Evolutionary conservation across 2,797 vertebrate genomes (phyloP).

Genomic region (Cichlasoma orientale): DNA sequence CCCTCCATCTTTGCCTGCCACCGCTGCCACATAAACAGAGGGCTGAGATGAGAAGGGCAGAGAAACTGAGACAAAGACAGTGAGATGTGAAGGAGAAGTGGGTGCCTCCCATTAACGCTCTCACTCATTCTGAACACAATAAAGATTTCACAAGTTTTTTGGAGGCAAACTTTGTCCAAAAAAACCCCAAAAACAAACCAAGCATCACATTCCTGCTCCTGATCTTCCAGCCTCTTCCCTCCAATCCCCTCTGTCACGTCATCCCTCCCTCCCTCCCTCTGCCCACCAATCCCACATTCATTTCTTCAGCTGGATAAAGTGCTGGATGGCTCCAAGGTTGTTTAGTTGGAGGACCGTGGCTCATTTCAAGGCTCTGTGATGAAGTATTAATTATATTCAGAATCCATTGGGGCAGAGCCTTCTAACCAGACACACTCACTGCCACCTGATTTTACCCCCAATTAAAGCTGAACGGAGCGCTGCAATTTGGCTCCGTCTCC

Average conservation of each 20-base stretch:
- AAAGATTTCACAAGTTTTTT: conserved; percentile 26
- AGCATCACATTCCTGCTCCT: neutral
- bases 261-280: neutral
- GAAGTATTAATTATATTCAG: conserved; percentile 71
- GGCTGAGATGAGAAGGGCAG: conserved; percentile 36
- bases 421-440: conserved; percentile 53
- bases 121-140: conserved; percentile 17
- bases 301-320: conserved; percentile 7
- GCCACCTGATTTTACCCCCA: conserved; percentile 70
- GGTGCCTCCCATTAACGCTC: conserved; percentile 17
- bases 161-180: neutral
- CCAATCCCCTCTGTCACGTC: neutral
- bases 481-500: conserved; percentile 45
- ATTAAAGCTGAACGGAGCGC: conserved; percentile 64
- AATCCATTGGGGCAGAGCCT: conserved; percentile 54
- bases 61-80: conserved; percentile 12
- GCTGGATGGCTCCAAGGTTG: conserved; percentile 38
- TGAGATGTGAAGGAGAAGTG: conserved; percentile 33
- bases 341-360: conserved; percentile 36
- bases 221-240: neutral
- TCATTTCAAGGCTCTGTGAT: conserved; percentile 65
- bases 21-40: conserved; percentile 47
- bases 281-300: neutral
- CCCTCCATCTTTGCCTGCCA: conserved; percentile 54
- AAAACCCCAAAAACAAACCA: neutral